Conservation (phyloP, 2,797 vertebrate genomes). For the Melanotaenia pygmaea region DNA sequence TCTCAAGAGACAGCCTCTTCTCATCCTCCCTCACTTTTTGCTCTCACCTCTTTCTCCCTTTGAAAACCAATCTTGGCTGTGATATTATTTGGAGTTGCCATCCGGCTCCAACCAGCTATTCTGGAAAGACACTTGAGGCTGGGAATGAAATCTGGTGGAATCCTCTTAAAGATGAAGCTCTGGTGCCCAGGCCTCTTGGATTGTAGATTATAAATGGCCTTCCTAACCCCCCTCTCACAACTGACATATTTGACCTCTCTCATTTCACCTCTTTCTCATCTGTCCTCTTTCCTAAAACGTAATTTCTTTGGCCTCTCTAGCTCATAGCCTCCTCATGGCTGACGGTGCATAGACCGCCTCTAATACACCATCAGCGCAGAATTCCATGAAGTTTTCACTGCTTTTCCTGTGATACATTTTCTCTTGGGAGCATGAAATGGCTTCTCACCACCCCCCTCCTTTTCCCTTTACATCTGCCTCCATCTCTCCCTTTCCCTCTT, state of each 20-base stretch:
- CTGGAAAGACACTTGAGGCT: constrained; percentile 60
- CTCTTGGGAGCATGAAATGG: constrained; percentile 75
- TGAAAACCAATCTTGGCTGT: constrained; percentile 51
- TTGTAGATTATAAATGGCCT: constrained; percentile 51
- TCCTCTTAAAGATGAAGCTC: constrained; percentile 55
- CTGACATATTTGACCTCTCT: constrained; percentile 26
- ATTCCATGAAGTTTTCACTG: constrained; percentile 48
- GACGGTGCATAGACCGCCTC: constrained; percentile 19
- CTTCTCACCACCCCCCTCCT: constrained; percentile 43
- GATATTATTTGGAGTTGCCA: constrained; percentile 62
- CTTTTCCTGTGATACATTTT: constrained; percentile 69
- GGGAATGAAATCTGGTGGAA: constrained; percentile 57
- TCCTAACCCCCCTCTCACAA: constrained; percentile 1
- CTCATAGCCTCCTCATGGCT: constrained; percentile 22
- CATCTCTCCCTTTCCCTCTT: constrained; percentile 35
- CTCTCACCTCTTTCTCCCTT: constrained; percentile 27
- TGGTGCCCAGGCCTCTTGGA: constrained; percentile 16
- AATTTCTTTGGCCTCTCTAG: constrained; percentile 40
- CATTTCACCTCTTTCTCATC: constrained; percentile 26
- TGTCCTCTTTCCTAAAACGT: constrained; percentile 46
- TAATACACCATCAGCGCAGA: constrained; percentile 40
- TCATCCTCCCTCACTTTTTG: constrained; percentile 21
- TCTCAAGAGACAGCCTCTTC: constrained; percentile 17
- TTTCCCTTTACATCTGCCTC: constrained; percentile 43
- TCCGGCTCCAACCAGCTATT: constrained; percentile 53